These are phyloP conservation scores for Azemiops feae DNA, from an alignment of 2,113 vertebrate genomes.

Conservation along the genomic window DNA sequence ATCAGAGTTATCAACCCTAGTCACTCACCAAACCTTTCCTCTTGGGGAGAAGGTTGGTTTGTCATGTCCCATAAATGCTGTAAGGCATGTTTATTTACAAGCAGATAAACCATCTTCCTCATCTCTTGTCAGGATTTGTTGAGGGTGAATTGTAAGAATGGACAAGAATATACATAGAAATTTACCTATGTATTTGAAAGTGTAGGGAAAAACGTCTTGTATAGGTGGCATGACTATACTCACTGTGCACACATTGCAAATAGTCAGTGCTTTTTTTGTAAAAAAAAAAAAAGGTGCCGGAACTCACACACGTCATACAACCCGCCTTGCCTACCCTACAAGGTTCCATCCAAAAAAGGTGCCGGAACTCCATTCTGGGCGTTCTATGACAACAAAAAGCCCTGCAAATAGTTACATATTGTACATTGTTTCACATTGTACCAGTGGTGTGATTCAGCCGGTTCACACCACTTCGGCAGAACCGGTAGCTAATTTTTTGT, in stretches of 20 bases:
- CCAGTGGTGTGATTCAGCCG: no score
- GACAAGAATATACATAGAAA: not conserved
- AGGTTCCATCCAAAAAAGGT: no score
- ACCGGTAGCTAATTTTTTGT: no score
- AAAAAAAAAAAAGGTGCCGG: no score
- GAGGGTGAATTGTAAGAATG: not conserved
- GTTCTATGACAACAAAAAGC: no score
- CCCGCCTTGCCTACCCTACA: no score
- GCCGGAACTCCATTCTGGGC: no score
- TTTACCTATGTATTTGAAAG: not conserved
- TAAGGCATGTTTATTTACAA: not conserved
- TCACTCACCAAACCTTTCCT: not conserved
- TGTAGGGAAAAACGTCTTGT: not conserved
- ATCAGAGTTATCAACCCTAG: not conserved
- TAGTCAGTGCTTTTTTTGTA: no score
- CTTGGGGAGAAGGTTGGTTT: not conserved
- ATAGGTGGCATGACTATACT: not conserved
- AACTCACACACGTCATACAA: no score
- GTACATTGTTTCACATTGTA: not conserved
- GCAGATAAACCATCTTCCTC: rapidly evolving
- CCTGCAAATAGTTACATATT: not conserved
- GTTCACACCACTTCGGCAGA: no score
- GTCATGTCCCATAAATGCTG: not conserved
- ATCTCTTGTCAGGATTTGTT: not conserved
- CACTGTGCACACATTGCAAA: not conserved